These are phyloP conservation scores for Zingel zingel DNA, from an alignment of 2,113 vertebrate species.

Conservation along the genomic window DNA sequence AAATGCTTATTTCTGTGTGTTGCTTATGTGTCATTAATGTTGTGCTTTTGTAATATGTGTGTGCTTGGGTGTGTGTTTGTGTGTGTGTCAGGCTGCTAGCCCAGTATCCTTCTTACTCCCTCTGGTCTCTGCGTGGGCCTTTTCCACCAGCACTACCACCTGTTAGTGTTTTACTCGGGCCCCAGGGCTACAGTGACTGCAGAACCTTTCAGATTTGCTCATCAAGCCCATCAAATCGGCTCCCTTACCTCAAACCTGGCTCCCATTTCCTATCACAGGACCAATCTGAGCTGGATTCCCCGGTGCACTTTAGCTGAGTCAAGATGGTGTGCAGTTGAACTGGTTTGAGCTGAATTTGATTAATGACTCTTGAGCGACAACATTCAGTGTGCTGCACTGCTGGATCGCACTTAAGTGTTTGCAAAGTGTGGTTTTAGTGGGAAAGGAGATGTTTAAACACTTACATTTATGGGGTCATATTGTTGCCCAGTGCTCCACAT, in stretches of 20 bases:
- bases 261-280: constrained; percentile 74
- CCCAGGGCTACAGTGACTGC: constrained; percentile 73
- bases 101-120: constrained; percentile 76
- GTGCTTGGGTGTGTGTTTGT: constrained; percentile 46
- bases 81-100: constrained; percentile 69
- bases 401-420: constrained; percentile 67
- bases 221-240: constrained; percentile 74
- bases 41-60: constrained; percentile 56
- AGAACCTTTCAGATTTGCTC: constrained; percentile 80
- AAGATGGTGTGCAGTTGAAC: constrained; percentile 53
- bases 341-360: constrained; percentile 55
- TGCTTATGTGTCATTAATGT: constrained; percentile 57
- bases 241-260: constrained; percentile 73
- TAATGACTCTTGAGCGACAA: constrained; percentile 66
- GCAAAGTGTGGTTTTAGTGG: constrained; percentile 56
- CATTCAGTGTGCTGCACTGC: constrained; percentile 46
- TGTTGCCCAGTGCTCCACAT: constrained; percentile 51
- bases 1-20: constrained; percentile 14
- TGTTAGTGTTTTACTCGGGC: constrained; percentile 83
- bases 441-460: constrained; percentile 51
- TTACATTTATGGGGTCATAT: constrained; percentile 59
- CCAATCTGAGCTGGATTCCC: constrained; percentile 62
- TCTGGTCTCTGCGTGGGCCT: constrained; percentile 82
- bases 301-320: constrained; percentile 62
- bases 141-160: constrained; percentile 77